These are phyloP conservation scores for Phoxinus phoxinus DNA, from an alignment of 2,113 vertebrate species.

Conservation along the genomic window DNA sequence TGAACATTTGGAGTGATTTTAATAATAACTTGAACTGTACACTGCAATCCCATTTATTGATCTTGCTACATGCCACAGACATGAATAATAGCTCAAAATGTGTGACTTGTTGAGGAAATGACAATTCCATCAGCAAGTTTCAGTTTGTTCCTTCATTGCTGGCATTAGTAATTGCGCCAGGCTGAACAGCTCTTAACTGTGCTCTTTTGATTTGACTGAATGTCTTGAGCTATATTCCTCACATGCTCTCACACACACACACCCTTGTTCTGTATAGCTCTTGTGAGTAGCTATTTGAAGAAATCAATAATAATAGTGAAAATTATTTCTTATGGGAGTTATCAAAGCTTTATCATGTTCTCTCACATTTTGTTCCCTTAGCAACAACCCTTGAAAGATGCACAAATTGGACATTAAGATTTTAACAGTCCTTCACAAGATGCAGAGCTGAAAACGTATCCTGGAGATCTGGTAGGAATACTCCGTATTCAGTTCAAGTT, in stretches of 20 bases:
- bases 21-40: neutral
- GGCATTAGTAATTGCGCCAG: neutral
- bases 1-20: neutral
- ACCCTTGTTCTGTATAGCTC: neutral
- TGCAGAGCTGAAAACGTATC: neutral
- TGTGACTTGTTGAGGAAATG: neutral
- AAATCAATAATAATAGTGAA: constrained; percentile 8
- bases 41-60: neutral
- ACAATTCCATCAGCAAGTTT: neutral
- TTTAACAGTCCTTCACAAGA: neutral
- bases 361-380: constrained; percentile 11
- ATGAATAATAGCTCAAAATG: neutral
- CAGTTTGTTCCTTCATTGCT: neutral
- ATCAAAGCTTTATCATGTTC: constrained; percentile 14
- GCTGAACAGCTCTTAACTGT: neutral
- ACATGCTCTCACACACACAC: neutral
- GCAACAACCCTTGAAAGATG: neutral
- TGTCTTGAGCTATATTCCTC: neutral
- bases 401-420: neutral
- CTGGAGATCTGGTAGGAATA: neutral
- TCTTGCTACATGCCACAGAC: neutral
- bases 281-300: constrained; percentile 19
- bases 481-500: neutral
- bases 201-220: neutral
- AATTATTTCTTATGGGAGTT: constrained; percentile 15